Conservation (phyloP, 2,113 vertebrate genomes). For the Myrmecophaga tridactyla region DNA sequence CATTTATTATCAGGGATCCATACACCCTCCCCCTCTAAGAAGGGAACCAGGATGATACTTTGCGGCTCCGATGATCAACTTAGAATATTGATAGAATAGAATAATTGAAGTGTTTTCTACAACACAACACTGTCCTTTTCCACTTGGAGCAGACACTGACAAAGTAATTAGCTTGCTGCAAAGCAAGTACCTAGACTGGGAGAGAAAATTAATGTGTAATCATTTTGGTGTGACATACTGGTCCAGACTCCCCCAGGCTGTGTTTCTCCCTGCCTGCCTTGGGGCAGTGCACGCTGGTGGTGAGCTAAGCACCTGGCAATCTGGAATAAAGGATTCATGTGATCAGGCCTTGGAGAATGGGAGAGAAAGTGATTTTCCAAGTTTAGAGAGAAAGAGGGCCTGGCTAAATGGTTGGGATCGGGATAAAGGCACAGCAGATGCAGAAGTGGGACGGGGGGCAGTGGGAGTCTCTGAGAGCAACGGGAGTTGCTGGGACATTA, state of each 20-base stretch:
- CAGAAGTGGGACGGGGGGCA: no score
- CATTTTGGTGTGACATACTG: neutral
- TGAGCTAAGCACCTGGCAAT: neutral
- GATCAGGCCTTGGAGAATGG: neutral
- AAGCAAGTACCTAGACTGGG: neutral
- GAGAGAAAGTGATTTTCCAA: neutral
- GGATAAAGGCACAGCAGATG: neutral
- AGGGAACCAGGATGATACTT: neutral
- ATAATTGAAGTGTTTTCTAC: accelerated
- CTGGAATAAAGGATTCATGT: neutral
- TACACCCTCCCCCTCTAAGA: accelerated
- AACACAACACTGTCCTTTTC: neutral
- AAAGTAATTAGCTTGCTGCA: conserved; percentile 21
- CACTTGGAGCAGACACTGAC: neutral
- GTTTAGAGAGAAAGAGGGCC: neutral
- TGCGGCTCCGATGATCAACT: neutral
- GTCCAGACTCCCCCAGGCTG: neutral
- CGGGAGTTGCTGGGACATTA: neutral
- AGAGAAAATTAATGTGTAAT: accelerated
- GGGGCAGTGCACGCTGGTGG: accelerated
- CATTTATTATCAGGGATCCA: neutral
- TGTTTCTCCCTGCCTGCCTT: neutral
- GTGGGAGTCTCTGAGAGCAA: accelerated
- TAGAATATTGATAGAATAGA: neutral
- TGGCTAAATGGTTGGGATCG: neutral